Evolutionary conservation across 1,140 invertebrate genomes (phyloP).

Genomic region (Conus ventricosus): DNA sequence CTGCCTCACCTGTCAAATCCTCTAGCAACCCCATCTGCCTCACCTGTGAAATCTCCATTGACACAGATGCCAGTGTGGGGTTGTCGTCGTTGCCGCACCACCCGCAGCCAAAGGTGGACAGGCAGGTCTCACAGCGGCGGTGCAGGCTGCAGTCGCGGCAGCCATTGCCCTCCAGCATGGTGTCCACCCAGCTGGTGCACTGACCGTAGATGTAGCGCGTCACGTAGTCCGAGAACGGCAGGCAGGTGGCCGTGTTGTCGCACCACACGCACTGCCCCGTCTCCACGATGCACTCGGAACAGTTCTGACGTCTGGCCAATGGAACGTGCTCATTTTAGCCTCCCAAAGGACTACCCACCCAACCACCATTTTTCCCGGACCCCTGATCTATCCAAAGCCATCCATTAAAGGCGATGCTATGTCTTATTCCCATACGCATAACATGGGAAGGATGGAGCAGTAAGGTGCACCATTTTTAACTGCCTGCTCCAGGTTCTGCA

Average conservation of each 20-base stretch:
- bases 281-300: constrained; percentile 88
- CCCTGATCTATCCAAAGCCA: no score
- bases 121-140: constrained; percentile 86
- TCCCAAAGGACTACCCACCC: no score
- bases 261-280: constrained; percentile 95
- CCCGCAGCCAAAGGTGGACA: constrained; percentile 89
- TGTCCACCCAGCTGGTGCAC: constrained; percentile 93
- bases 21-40: constrained; percentile 4
- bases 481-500: no score
- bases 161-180: constrained; percentile 51
- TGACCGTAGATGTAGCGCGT: constrained; percentile 94
- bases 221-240: constrained; percentile 95
- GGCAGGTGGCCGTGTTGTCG: constrained; percentile 90
- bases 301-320: constrained; percentile 67
- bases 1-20: no score
- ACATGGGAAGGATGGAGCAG: no score
- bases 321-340: neutral
- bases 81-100: constrained; percentile 94
- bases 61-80: constrained; percentile 84
- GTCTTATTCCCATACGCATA: no score
- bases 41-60: constrained; percentile 76
- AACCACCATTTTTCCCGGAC: no score
- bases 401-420: no score
- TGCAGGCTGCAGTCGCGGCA: constrained; percentile 89
- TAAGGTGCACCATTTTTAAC: no score